Conservation (phyloP, 2,113 vertebrate species). For the Ranitomeya imitator region DNA sequence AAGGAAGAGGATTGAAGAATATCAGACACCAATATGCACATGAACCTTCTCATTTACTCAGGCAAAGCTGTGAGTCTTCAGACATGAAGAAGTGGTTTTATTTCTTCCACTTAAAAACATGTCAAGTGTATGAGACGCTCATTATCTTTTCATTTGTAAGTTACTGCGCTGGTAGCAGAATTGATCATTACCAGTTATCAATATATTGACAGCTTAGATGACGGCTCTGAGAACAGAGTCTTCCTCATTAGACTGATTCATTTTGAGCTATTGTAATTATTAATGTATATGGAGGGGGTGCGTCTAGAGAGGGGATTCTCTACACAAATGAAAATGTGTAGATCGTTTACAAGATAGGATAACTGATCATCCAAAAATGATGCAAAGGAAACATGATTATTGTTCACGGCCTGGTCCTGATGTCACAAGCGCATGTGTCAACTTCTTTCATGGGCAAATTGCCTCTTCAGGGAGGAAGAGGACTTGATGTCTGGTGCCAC, state of each 20-base stretch:
- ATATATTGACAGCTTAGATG: background rate
- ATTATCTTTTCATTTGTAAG: conserved; percentile 22
- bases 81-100: background rate
- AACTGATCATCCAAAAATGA: background rate
- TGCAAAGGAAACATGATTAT: background rate
- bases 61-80: background rate
- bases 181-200: conserved; percentile 1
- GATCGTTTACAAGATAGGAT: background rate
- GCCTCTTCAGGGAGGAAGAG: too few relatives aligned
- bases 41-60: background rate
- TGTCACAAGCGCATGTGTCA: background rate
- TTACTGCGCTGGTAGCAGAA: background rate
- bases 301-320: background rate
- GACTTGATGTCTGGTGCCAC: too few relatives aligned
- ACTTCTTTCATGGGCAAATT: background rate
- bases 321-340: background rate
- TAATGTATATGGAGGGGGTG: background rate
- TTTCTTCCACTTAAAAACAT: conserved; percentile 19
- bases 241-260: background rate
- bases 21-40: background rate
- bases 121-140: background rate
- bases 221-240: background rate
- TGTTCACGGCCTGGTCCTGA: background rate
- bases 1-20: background rate
- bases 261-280: conserved; percentile 13